phyloP scores from a whole-genome alignment of 2,113 vertebrate genomes.

The Cololabis saira region DNA sequence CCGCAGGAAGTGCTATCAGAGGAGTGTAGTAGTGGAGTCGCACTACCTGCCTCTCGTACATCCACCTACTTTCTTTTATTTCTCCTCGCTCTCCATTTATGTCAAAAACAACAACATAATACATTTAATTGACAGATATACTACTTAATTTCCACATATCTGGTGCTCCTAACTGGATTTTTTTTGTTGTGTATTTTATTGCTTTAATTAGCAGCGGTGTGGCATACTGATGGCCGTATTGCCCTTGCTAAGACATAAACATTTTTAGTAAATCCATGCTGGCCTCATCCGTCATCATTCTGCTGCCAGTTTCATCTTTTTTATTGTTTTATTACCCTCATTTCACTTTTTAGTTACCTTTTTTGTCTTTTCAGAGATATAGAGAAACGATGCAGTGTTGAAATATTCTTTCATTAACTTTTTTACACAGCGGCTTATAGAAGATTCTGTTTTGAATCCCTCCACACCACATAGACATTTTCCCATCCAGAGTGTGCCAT shows the following conservation, averaged over 20 bases:
- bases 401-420: too few species aligned
- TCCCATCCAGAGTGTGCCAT: constrained; percentile 9
- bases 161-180: constrained; percentile 41
- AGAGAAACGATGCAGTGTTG: neutral
- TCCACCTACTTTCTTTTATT: constrained; percentile 20
- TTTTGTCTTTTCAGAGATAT: constrained; percentile 5
- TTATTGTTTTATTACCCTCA: constrained; percentile 9
- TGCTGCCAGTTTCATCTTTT: constrained; percentile 14
- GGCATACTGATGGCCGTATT: constrained; percentile 60
- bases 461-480: neutral
- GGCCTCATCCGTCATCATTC: constrained; percentile 21
- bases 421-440: neutral
- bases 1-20: constrained; percentile 62
- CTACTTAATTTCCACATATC: constrained; percentile 36
- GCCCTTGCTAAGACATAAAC: constrained; percentile 36
- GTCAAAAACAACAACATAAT: constrained; percentile 28
- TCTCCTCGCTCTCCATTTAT: constrained; percentile 2
- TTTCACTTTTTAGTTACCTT: constrained; percentile 1
- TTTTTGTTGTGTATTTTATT: constrained; percentile 32
- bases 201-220: constrained; percentile 46
- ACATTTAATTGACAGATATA: constrained; percentile 39
- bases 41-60: constrained; percentile 13
- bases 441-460: constrained; percentile 5
- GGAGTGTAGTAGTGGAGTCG: constrained; percentile 41
- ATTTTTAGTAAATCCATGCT: constrained; percentile 38